Evolutionary conservation across 1,140 invertebrate species (phyloP).

Genomic region (Forficula auricularia): DNA sequence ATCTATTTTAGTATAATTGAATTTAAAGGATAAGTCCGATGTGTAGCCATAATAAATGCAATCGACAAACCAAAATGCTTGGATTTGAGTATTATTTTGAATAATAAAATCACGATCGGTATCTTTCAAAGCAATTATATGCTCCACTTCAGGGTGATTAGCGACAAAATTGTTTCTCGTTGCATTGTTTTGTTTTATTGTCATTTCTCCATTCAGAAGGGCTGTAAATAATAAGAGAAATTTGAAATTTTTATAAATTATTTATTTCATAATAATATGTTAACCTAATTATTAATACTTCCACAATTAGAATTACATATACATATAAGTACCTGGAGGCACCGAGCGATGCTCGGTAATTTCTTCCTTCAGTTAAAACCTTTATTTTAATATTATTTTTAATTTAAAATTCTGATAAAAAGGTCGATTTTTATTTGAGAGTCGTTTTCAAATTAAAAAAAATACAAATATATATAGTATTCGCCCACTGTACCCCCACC

Average conservation of each 20-base stretch:
- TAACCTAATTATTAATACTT: too few relatives aligned
- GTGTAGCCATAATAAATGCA: constrained; percentile 49
- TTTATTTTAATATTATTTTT: too few relatives aligned
- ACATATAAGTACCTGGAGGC: too few relatives aligned
- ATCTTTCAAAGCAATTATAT: constrained; percentile 36
- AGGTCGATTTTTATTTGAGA: too few relatives aligned
- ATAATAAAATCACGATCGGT: constrained; percentile 40
- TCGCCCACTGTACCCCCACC: too few relatives aligned
- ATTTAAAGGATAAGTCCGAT: constrained; percentile 35
- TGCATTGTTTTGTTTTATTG: constrained; percentile 38
- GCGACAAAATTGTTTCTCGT: constrained; percentile 40
- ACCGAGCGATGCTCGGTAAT: too few relatives aligned
- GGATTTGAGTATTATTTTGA: constrained; percentile 37
- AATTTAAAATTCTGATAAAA: too few relatives aligned
- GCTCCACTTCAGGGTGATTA: constrained; percentile 32
- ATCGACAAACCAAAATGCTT: constrained; percentile 59
- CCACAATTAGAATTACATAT: too few relatives aligned
- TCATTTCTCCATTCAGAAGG: constrained; percentile 42
- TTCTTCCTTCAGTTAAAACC: too few relatives aligned
- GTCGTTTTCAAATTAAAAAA: too few relatives aligned
- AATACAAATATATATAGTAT: too few relatives aligned
- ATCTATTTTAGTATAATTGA: constrained; percentile 41
- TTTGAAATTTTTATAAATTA: constrained; percentile 21
- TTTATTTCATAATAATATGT: constrained; percentile 37
- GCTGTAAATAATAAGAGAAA: constrained; percentile 24